Conservation (phyloP, 2,797 vertebrate species). For the Oreochromis mossambicus region DNA sequence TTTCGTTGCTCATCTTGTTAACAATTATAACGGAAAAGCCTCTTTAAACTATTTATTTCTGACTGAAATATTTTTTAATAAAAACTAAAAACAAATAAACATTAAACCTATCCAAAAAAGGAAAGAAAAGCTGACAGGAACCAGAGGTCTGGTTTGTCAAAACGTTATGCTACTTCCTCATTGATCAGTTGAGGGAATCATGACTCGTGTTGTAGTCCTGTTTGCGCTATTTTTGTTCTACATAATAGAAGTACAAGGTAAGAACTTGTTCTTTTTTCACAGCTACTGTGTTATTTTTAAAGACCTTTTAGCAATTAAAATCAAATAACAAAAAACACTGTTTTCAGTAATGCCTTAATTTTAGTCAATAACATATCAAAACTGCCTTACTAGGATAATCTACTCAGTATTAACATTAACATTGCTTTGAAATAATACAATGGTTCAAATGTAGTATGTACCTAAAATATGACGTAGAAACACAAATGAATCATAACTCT, state of each 20-base stretch:
- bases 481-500: background rate
- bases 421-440: fast-evolving
- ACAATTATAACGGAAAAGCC: too few species aligned
- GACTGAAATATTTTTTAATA: too few species aligned
- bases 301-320: fast-evolving
- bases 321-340: fast-evolving
- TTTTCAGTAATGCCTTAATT: background rate
- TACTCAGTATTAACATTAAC: background rate
- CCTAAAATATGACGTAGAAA: fast-evolving
- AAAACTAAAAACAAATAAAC: too few species aligned
- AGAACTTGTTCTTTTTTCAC: background rate
- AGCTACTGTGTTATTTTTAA: fast-evolving
- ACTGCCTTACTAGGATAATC: fast-evolving
- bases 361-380: background rate
- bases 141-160: fast-evolving
- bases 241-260: background rate
- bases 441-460: background rate
- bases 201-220: fast-evolving
- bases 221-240: fast-evolving
- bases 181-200: fast-evolving
- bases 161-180: fast-evolving
- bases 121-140: too few species aligned
- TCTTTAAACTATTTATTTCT: too few species aligned
- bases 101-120: too few species aligned
- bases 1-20: too few species aligned